phyloP scores from a whole-genome alignment of 2,113 vertebrate species.

The Macrotus californicus region DNA sequence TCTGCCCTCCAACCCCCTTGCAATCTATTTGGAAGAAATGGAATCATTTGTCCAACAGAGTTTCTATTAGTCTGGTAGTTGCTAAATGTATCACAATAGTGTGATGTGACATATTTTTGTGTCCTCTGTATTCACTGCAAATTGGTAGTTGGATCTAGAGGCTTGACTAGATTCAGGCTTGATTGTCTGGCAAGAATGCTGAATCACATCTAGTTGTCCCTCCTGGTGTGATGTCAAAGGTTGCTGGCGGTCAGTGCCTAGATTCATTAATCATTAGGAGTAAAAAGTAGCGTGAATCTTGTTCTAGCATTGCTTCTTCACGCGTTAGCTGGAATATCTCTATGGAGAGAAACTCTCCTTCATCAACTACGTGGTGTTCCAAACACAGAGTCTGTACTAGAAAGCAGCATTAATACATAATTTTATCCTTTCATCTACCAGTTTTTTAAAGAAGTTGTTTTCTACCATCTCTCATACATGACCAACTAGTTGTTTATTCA shows the following conservation, averaged over 20 bases:
- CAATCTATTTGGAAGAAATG: neutral
- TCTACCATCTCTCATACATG: neutral
- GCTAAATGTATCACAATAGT: neutral
- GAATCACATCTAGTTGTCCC: neutral
- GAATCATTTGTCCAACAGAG: neutral
- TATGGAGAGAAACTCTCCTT: neutral
- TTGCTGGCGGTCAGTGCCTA: neutral
- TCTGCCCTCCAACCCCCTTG: neutral
- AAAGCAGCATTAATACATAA: slow-evolving; percentile 17
- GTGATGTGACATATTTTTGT: neutral
- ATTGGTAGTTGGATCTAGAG: neutral
- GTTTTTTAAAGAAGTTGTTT: slow-evolving; percentile 5
- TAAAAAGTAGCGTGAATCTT: neutral
- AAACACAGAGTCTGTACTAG: neutral
- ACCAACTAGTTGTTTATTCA: neutral
- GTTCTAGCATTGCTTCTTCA: neutral
- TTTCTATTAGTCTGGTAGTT: neutral
- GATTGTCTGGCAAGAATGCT: neutral
- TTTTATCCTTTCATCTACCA: neutral
- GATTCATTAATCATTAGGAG: neutral
- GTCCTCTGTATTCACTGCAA: neutral
- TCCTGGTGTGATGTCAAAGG: neutral
- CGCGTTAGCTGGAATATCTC: neutral
- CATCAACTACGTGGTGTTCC: neutral
- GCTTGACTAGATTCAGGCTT: neutral